Conservation (phyloP, 2,113 vertebrate genomes). For the Macquaria australasica region DNA sequence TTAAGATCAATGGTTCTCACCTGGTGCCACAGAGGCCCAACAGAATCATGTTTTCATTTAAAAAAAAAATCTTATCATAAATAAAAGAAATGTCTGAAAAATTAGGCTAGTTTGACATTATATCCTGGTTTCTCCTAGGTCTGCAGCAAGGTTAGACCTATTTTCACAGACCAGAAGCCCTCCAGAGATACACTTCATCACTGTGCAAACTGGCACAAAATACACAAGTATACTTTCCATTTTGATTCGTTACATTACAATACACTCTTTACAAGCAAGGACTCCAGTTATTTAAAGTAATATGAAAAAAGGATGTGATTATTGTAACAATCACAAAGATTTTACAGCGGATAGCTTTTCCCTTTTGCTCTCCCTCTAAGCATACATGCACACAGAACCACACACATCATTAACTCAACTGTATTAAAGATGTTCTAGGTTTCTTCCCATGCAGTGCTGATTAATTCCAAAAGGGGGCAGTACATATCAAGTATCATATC, state of each 20-base stretch:
- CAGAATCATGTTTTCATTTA: not conserved
- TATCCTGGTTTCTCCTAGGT: not conserved
- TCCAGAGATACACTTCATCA: not conserved
- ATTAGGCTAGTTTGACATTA: too few species aligned
- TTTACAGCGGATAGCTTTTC: not conserved
- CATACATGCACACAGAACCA: too few species aligned
- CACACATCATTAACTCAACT: not conserved
- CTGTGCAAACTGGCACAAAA: not conserved
- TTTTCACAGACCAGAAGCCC: not conserved
- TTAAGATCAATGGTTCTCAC: not conserved
- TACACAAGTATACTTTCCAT: not conserved
- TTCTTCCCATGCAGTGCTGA: not conserved
- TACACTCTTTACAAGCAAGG: not conserved
- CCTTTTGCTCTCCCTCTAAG: not conserved
- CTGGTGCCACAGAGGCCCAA: not conserved
- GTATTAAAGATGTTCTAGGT: not conserved
- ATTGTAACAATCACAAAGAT: not conserved
- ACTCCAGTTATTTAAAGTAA: not conserved
- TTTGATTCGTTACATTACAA: not conserved
- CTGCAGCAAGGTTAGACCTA: not conserved
- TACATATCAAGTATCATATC: slow-evolving; percentile 26
- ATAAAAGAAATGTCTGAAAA: not conserved
- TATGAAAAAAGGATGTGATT: not conserved
- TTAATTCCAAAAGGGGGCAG: slow-evolving; percentile 56
- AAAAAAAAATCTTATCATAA: not conserved